These are phyloP conservation scores for Mystacornis crossleyi DNA, from an alignment of 2,113 vertebrate genomes.

Conservation along the genomic window DNA sequence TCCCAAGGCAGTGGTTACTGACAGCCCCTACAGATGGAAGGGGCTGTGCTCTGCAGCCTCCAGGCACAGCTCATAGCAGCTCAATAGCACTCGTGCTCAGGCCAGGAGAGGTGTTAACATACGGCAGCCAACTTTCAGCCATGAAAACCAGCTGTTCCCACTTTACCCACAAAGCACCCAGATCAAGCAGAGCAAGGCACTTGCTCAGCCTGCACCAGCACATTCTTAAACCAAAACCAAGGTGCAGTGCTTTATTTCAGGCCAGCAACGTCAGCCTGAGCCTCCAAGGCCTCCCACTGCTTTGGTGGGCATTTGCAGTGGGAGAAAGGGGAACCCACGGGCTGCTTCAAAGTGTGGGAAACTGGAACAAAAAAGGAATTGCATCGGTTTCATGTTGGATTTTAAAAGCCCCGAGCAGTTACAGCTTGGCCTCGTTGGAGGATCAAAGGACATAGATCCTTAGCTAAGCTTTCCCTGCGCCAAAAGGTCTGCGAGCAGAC, in stretches of 20 bases:
- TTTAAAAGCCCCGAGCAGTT: not conserved
- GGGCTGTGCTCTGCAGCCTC: not conserved
- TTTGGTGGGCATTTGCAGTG: not conserved
- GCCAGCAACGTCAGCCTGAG: not conserved
- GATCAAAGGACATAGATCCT: not conserved
- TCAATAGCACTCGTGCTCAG: not conserved
- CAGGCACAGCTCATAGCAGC: not conserved
- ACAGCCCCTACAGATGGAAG: not conserved
- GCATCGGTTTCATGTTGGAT: not conserved
- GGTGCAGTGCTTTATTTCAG: not conserved
- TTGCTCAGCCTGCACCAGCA: not conserved
- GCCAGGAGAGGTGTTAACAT: not conserved
- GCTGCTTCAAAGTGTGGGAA: not conserved
- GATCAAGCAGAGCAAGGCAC: not conserved
- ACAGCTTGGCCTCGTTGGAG: not conserved
- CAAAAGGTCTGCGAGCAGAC: not conserved
- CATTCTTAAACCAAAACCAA: not conserved
- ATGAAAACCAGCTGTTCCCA: not conserved
- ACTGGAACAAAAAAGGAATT: not conserved
- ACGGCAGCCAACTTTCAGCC: not conserved
- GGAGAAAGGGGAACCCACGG: not conserved
- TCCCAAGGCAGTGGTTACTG: not conserved
- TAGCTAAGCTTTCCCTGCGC: not conserved
- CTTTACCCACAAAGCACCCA: not conserved
- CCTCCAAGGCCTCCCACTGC: not conserved